Evolutionary conservation across 2,797 vertebrate genomes (phyloP).

Genomic region (Enteromius thamalakanensis): DNA sequence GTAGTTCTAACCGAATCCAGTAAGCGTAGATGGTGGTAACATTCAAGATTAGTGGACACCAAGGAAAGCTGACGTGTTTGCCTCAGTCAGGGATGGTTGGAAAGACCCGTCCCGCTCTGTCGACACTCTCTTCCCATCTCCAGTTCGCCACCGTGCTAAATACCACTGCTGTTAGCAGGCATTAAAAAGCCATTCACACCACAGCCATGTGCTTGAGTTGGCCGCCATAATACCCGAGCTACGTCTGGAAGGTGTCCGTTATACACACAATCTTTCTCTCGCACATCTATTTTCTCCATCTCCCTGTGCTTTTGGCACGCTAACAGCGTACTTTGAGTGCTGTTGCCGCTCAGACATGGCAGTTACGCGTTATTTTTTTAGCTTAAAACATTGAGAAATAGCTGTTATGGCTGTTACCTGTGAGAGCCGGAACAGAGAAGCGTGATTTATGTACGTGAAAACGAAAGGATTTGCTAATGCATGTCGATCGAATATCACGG

Average conservation of each 20-base stretch:
- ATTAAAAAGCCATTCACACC: slow-evolving; percentile 79
- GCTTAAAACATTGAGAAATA: slow-evolving; percentile 39
- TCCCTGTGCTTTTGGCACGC: slow-evolving; percentile 64
- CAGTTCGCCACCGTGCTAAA: slow-evolving; percentile 66
- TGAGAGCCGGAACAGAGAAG: slow-evolving; percentile 57
- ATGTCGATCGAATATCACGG: slow-evolving; percentile 59
- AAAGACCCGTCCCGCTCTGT: slow-evolving; percentile 58
- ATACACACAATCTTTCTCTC: slow-evolving; percentile 25
- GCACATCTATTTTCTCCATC: slow-evolving; percentile 36
- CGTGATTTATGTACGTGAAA: slow-evolving; percentile 55
- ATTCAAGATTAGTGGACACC: slow-evolving; percentile 25
- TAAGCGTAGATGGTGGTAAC: neutral
- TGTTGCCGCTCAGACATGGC: slow-evolving; percentile 58
- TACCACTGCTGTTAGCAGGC: slow-evolving; percentile 72
- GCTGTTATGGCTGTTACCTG: slow-evolving; percentile 66
- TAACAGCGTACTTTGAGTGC: slow-evolving; percentile 50
- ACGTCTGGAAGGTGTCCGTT: slow-evolving; percentile 53
- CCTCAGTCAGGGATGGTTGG: slow-evolving; percentile 19
- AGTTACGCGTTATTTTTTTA: slow-evolving; percentile 49
- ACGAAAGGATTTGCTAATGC: slow-evolving; percentile 63
- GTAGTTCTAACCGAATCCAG: slow-evolving; percentile 10
- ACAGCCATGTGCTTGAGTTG: slow-evolving; percentile 72
- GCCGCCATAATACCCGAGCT: slow-evolving; percentile 66
- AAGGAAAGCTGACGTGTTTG: slow-evolving; percentile 4
- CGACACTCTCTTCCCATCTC: slow-evolving; percentile 64